Percentiles rank a stretch among this genome's conserved stretches.
Evolutionary conservation across 2,113 vertebrate species (phyloP).

Genomic region (Oceanites oceanicus): DNA sequence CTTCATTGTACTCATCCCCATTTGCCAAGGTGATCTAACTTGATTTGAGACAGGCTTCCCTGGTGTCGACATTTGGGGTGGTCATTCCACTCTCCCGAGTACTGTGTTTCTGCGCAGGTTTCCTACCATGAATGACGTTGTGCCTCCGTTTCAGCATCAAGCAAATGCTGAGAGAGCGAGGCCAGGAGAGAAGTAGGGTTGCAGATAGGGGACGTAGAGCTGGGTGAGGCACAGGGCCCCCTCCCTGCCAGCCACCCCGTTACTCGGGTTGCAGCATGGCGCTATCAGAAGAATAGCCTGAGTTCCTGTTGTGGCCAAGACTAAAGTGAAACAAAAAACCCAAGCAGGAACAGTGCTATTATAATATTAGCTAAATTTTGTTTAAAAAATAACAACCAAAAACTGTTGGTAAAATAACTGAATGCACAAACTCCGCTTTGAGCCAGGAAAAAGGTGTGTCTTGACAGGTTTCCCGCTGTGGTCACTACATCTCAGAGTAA

Average conservation of each 20-base stretch:
- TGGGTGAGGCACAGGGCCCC: neutral
- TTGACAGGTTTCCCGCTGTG: neutral
- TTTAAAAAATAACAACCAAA: neutral
- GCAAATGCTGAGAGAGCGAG: neutral
- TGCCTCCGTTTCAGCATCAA: neutral
- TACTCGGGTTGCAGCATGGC: neutral
- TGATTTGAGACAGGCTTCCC: neutral
- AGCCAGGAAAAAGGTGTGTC: neutral
- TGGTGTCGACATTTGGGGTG: neutral
- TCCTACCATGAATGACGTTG: neutral
- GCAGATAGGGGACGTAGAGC: rapidly evolving
- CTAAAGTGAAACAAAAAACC: neutral
- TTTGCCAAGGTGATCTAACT: neutral
- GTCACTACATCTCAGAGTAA: neutral
- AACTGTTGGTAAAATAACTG: neutral
- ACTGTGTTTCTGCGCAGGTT: neutral
- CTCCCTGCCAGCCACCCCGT: neutral
- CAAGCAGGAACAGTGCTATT: neutral
- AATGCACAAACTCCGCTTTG: neutral
- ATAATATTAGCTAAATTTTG: neutral
- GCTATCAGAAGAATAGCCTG: neutral
- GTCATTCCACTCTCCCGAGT: neutral
- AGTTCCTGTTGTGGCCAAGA: neutral
- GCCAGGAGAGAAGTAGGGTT: neutral
- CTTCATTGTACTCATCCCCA: rapidly evolving